A percentile compares a stretch with the other conserved stretches of the same genome.
Conservation (phyloP, 92 coral and sea anemone genomes). For the Epizoanthus ramosus region DNA sequence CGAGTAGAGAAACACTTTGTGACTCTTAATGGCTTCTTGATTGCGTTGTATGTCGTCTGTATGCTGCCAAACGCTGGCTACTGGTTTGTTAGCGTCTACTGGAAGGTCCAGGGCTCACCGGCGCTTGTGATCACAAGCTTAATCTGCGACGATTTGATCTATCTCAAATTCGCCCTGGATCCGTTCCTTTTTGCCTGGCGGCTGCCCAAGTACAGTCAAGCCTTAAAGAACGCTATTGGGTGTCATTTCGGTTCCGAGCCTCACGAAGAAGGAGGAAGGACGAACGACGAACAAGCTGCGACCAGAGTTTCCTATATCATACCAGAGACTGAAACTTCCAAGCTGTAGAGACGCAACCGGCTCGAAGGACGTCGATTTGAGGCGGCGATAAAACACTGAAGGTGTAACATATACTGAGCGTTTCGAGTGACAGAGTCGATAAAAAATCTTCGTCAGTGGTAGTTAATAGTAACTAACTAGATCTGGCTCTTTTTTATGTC, state of each 20-base stretch:
- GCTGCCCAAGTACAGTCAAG: slow-evolving; percentile 38
- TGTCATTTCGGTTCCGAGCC: slow-evolving; percentile 17
- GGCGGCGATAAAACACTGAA: no score
- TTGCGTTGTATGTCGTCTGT: slow-evolving; percentile 20
- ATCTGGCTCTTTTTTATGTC: no score
- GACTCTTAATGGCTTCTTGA: slow-evolving; percentile 20
- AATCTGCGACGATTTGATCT: slow-evolving; percentile 28
- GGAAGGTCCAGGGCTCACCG: slow-evolving; percentile 6
- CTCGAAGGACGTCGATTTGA: no score
- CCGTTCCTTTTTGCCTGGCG: slow-evolving; percentile 37
- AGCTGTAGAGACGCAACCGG: neutral
- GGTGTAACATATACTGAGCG: no score
- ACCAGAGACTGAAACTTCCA: slow-evolving; percentile 25
- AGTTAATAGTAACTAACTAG: no score
- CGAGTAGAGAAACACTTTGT: slow-evolving; percentile 33
- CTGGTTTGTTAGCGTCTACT: slow-evolving; percentile 19
- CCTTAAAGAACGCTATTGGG: slow-evolving; percentile 4
- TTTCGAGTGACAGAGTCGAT: no score
- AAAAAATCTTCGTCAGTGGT: no score
- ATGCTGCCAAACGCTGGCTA: slow-evolving; percentile 38
- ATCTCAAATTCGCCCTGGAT: slow-evolving; percentile 25
- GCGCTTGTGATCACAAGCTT: slow-evolving; percentile 1
- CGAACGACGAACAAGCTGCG: neutral
- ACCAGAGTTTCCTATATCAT: neutral
- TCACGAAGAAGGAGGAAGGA: neutral